These are phyloP conservation scores for Ascidia mentula DNA, from an alignment of 23 tunicate species.

Conservation along the genomic window DNA sequence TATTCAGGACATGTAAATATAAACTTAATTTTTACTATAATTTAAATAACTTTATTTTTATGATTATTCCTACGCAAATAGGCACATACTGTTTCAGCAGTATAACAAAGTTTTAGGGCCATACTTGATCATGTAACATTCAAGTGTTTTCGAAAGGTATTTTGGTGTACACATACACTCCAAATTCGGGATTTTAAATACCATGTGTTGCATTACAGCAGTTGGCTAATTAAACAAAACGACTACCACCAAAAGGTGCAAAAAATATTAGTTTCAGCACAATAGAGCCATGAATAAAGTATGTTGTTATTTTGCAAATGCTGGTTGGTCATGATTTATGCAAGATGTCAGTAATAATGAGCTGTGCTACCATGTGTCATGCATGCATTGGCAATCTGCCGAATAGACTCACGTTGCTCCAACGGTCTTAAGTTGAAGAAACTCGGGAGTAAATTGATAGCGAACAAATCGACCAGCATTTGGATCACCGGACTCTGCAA, in stretches of 20 bases:
- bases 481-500: slow-evolving; percentile 41
- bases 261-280: background rate
- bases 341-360: background rate
- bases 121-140: no score
- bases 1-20: no score
- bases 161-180: no score
- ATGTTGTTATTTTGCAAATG: background rate
- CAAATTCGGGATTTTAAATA: no score
- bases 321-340: background rate
- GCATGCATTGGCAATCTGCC: no score
- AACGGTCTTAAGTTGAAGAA: slow-evolving; percentile 71
- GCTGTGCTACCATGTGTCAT: background rate
- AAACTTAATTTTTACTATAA: no score
- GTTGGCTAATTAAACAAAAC: background rate
- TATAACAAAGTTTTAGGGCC: no score
- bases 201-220: no score
- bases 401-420: slow-evolving; percentile 88
- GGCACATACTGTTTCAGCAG: no score
- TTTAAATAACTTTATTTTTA: no score
- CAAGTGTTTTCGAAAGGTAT: no score
- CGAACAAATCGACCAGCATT: slow-evolving; percentile 90
- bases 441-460: slow-evolving; percentile 77
- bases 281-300: background rate
- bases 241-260: background rate
- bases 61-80: no score